Conservation (phyloP, 2,113 vertebrate genomes). For the Malurus cyaneus region DNA sequence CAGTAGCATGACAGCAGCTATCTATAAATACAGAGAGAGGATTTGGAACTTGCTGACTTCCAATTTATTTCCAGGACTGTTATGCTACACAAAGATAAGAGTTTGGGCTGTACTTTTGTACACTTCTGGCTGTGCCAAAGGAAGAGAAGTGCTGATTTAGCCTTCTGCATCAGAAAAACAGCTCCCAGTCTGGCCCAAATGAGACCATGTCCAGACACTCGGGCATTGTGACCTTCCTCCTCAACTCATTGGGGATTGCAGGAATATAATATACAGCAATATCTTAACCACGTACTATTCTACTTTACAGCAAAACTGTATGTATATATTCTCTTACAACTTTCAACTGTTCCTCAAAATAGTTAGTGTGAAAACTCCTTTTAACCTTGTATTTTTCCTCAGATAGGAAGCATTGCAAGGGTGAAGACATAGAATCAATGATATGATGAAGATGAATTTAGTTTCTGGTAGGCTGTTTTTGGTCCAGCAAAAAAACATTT, state of each 20-base stretch:
- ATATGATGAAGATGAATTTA: background rate
- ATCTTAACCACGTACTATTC: background rate
- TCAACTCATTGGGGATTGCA: background rate
- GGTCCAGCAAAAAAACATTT: too few species aligned
- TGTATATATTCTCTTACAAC: background rate
- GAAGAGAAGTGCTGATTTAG: background rate
- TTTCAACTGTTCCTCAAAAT: background rate
- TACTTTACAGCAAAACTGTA: background rate
- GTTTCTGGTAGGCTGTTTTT: background rate
- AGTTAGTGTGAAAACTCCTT: background rate
- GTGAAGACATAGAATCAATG: background rate
- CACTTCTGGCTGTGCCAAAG: background rate
- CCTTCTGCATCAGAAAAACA: background rate
- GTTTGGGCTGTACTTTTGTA: background rate
- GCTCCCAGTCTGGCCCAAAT: background rate
- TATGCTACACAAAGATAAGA: background rate
- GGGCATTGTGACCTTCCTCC: background rate
- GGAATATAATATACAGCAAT: background rate
- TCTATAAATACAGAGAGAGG: background rate
- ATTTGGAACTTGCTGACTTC: conserved; percentile 4
- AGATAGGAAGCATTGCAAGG: background rate
- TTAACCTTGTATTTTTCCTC: background rate
- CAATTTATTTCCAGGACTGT: background rate
- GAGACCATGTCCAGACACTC: background rate
- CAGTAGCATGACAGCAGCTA: background rate